Conservation (phyloP, 2,888 invertebrate species). For the Calameuta filiformis region DNA sequence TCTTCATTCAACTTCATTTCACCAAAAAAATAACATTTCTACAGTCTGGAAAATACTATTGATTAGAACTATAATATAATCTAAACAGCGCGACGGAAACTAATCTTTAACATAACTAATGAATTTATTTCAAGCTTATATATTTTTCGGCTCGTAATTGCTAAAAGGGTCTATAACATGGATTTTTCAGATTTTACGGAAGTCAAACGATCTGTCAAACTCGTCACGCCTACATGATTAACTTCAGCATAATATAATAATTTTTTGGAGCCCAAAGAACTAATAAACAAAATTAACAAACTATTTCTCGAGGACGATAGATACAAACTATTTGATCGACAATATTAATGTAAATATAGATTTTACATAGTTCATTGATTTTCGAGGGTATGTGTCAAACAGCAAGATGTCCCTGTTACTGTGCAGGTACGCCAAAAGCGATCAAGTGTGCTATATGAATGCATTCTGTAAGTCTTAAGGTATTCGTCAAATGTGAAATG, state of each 20-base stretch:
- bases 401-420: neutral
- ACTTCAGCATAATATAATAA: neutral
- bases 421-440: neutral
- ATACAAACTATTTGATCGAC: neutral
- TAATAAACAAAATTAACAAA: neutral
- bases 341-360: neutral
- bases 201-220: neutral
- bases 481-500: conserved; percentile 21
- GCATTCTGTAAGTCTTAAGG: neutral
- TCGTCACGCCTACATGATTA: neutral
- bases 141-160: neutral
- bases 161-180: too few species aligned
- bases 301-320: neutral
- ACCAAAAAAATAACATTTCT: neutral
- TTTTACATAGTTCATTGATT: conserved; percentile 32
- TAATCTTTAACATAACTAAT: neutral
- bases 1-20: neutral
- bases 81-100: neutral
- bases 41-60: neutral
- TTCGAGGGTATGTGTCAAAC: conserved; percentile 16
- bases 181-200: neutral
- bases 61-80: neutral
- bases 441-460: neutral
- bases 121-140: neutral
- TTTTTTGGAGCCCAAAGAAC: neutral